These are phyloP conservation scores for Spilogale gracilis DNA, from an alignment of 2,113 vertebrate genomes.

Conservation along the genomic window DNA sequence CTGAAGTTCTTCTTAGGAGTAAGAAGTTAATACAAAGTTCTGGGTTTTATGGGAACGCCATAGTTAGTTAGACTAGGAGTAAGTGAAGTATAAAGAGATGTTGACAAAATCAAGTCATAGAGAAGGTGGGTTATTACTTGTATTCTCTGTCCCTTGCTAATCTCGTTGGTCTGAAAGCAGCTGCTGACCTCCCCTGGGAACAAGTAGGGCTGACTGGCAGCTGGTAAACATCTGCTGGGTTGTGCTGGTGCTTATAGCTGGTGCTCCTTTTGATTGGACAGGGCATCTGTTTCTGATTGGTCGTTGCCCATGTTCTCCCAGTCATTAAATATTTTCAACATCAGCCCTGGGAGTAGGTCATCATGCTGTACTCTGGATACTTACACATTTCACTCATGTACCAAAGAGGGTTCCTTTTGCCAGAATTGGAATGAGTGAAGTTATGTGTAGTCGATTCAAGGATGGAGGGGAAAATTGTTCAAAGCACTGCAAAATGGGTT, in stretches of 20 bases:
- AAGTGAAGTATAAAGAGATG: neutral
- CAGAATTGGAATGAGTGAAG: neutral
- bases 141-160: neutral
- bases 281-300: conserved; percentile 74
- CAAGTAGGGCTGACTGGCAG: neutral
- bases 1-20: neutral
- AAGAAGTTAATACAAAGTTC: neutral
- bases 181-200: neutral
- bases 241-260: neutral
- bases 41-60: neutral
- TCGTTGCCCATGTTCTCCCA: neutral
- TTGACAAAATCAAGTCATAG: neutral
- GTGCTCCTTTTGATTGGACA: conserved; percentile 19
- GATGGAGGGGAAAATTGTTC: rapidly evolving
- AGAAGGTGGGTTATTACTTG: neutral
- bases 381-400: neutral
- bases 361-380: neutral
- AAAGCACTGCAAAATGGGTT: neutral
- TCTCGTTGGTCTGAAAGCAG: neutral
- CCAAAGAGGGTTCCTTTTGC: neutral
- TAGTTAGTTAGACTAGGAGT: neutral
- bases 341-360: neutral
- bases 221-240: conserved; percentile 61
- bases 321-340: conserved; percentile 15
- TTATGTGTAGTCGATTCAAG: neutral